Base-by-base conservation (phyloP, 2,888 invertebrate genomes). In the Nineta flava region DNA sequence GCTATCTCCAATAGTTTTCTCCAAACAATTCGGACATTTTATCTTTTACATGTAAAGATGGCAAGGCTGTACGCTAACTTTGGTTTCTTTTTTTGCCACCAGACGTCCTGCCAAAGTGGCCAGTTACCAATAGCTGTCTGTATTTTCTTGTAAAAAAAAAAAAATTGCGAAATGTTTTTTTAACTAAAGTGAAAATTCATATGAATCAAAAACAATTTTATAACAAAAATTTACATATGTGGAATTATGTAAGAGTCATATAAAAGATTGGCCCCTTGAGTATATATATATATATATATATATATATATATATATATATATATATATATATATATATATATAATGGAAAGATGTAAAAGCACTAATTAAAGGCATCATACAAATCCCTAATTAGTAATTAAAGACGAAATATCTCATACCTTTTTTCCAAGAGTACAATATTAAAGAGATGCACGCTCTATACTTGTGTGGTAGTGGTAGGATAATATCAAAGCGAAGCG, bases 381-480 rank as follows among this genome's bases (percentile, higher is more conserved):
- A 47, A 35, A 35, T 47, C 35, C 26, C 47, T 47, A 47, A 47
- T 47, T 47, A 47, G 47, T 47, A 47, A 47, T 47, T 47, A 47
- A 47, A 47, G 47, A 43, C 43, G 43, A 21, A 43, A 38, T 38
- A 38, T 15, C 38, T 38, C 38, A 38, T 15, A 13, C 38, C n/a
- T 38, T 13, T 15, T 38, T 15, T 13, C 38, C 3, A 6, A 38
- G 15, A 38, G 26, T 26, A 26, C 26, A 26, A 26, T 26, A 26
- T 26, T 26, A 38, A 38, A 38, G 38, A 38, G 38, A 38, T 38
- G n/a, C 38, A 12, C 38, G 6, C 38, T 6, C 7, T 26, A 26
- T 26, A 26, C 26, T 26, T 26, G 26, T 26, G 26, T 19, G 7
- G 26, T 26, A 7, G 26, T 26, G 26, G 26, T 26, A 26, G 26